A percentile compares a stretch with the other conserved stretches of the same genome.
phyloP scores from a whole-genome alignment of 2,113 vertebrate species.

The Hucho hucho region DNA sequence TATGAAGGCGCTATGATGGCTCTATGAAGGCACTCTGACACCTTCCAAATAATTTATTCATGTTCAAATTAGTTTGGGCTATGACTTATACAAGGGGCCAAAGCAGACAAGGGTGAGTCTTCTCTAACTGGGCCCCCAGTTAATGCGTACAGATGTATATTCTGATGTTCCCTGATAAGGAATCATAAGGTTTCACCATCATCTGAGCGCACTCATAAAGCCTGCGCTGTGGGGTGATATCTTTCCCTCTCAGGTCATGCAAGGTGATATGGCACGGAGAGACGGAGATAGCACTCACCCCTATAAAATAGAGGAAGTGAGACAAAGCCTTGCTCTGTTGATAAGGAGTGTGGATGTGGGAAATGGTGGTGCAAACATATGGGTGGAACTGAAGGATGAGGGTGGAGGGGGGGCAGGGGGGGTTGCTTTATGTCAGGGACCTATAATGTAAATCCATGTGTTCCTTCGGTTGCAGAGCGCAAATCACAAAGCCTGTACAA shows the following conservation, averaged over 20 bases:
- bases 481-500: conserved; percentile 68
- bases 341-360: conserved; percentile 35
- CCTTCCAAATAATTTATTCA: conserved; percentile 29
- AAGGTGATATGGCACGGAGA: conserved; percentile 55
- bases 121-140: conserved; percentile 31
- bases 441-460: conserved; percentile 71
- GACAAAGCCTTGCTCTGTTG: conserved; percentile 59
- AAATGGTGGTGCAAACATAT: conserved; percentile 51
- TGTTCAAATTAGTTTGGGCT: conserved; percentile 44
- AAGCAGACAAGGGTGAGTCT: conserved; percentile 34
- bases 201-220: conserved; percentile 28
- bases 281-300: conserved; percentile 52
- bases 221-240: conserved; percentile 31
- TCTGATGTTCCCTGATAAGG: conserved; percentile 18
- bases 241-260: conserved; percentile 59
- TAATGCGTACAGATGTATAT: conserved; percentile 32
- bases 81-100: conserved; percentile 24
- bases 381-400: conserved; percentile 61
- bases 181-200: conserved; percentile 34
- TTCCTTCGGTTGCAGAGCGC: conserved; percentile 62
- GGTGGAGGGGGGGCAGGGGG: conserved; percentile 4
- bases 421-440: conserved; percentile 54
- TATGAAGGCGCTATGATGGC: too few species aligned
- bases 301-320: conserved; percentile 62
- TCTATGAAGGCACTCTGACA: not conserved